Percentiles rank a stretch among this genome's conserved stretches.
Evolutionary conservation across 2,113 vertebrate species (phyloP).

Genomic region (Vimba vimba): DNA sequence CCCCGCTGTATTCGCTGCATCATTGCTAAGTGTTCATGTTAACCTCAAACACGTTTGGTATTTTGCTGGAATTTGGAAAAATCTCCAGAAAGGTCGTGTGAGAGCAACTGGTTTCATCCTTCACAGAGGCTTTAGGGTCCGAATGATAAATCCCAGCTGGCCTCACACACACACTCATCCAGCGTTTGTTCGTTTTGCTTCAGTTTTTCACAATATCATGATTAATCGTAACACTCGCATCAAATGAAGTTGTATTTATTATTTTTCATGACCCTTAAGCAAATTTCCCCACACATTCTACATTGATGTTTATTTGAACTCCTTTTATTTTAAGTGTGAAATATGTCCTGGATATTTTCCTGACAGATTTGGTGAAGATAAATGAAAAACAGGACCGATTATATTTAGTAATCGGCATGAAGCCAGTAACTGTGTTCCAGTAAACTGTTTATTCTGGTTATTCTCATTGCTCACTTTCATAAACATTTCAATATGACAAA

Average conservation of each 20-base stretch:
- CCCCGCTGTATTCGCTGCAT: not conserved
- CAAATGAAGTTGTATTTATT: too few relatives aligned
- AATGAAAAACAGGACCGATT: too few relatives aligned
- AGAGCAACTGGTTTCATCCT: not conserved
- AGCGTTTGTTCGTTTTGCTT: not conserved
- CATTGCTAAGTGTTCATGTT: not conserved
- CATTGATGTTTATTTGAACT: not conserved
- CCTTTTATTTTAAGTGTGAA: not conserved
- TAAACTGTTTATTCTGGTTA: not conserved
- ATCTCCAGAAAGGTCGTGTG: not conserved
- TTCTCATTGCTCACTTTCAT: not conserved
- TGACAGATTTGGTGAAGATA: not conserved
- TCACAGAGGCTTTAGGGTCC: not conserved
- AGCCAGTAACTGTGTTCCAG: not conserved
- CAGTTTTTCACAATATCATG: not conserved
- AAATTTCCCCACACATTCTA: not conserved
- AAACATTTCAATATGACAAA: constrained; percentile 10
- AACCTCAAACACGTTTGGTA: not conserved
- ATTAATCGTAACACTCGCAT: not conserved
- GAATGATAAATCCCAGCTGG: not conserved
- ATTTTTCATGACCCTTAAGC: not conserved
- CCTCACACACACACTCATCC: not conserved
- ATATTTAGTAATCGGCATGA: not conserved
- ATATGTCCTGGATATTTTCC: not conserved
- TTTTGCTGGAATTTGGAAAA: not conserved